Base-by-base conservation (phyloP, 2,797 vertebrate genomes). In the Ctenosaura bakeri region DNA sequence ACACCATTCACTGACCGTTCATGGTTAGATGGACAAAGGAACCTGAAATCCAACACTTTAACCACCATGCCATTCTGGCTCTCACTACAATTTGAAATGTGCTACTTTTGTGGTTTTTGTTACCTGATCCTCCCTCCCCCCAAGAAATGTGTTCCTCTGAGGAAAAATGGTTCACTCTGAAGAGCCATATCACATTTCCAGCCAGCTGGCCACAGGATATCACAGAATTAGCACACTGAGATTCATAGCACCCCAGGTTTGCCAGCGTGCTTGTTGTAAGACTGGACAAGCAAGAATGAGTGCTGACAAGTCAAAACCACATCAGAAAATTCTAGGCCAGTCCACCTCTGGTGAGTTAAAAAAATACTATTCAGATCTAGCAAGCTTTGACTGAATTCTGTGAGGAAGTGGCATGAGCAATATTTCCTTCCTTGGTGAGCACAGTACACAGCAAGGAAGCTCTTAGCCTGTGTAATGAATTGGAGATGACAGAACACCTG, bases 401-500 rank as follows among this genome's bases (percentile, higher is more conserved):
- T 85, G 89, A 90, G 78, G 90, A 94, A 80, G 6, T 71, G 1
- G 2, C 29, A 42, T 56, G 85, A 93, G 10, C 50, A 93, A 0
- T 90, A 82, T 92, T 94, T 91, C 71, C n/a, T 86, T 89, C 46
- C 83, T 38, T 59, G 81, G 56, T 13, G 22, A 6, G 54, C 8
- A 35, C 56, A n/a, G 35, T 82, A 88, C 73, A 74, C 24, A 93
- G 73, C 8, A 50, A 83, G 0, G 13, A 71, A 66, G 56, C 89
- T 83, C 89, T 92, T 50, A 73, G 42, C 76, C 74, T 38, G 8
- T 46, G 76, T 88, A 92, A 89, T 78, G 90, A 93, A 94, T 79
- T 93, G 90, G 22, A 92, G 92, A 84, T 83, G 83, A 89, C 73
- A 94, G 87, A 93, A 91, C 24, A 94, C 52, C 0, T 29, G 85